Base-by-base conservation (phyloP, 2,888 invertebrate species). In the Ceramica pisi region DNA sequence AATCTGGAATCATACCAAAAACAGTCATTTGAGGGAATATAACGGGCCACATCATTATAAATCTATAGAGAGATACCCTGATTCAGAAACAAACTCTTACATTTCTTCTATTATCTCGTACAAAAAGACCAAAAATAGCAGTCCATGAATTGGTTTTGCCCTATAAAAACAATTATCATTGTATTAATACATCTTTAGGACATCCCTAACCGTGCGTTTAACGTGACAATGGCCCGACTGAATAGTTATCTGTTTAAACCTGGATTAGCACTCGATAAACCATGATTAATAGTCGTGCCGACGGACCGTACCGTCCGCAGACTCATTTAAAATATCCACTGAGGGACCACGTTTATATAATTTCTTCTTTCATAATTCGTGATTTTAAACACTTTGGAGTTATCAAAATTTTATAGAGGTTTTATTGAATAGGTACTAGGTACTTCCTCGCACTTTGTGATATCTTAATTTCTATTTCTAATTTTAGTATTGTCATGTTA, bases 201-300 rank as follows among this genome's bases (percentile, higher is more conserved):
- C 92, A 92, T 82, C 93, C 93, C 92, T 92, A 89, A 78, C 84
- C 74, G 72, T 83, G 80, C 80, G 86, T 85, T 76, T 67, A 78
- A 86, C 80, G 84, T 90, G 91, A 95, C 95, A 95, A 95, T 94
- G 92, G 92, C 89, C 81, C 91, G 89, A 88, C 91, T 94, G 91
- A 94, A 94, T 96, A 96, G 96, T 96, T 96, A 96, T 96, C 96
- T 96, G 94, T 96, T 96, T 96, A 96, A 96, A 96, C 96, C 96
- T 94, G 96, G 96, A 96, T 96, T 96, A 96, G 95, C 96, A 94
- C 95, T 95, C 96, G 96, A 96, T 96, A 96, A 96, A 94, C 93
- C 94, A 88, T 96, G 96, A 96, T 96, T 95, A 96, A 96, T 96
- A 91, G 95, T 87, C 90, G 87, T 83, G 89, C 82, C 91, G 93